phyloP scores from a whole-genome alignment of 2,113 vertebrate species.

The Vombatus ursinus region DNA sequence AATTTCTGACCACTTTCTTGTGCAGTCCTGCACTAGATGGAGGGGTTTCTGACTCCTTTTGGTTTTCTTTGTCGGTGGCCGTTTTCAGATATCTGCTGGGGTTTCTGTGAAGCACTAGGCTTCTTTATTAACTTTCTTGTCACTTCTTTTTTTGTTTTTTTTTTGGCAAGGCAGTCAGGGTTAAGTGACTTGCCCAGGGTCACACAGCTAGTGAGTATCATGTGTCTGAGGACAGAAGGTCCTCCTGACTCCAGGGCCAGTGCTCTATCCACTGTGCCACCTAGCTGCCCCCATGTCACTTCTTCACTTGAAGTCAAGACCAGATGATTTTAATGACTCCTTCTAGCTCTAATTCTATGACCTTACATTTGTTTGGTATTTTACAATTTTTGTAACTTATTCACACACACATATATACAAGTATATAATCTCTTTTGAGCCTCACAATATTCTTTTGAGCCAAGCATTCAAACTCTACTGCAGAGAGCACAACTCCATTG shows the following conservation, averaged over 20 bases:
- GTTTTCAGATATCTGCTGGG: background rate
- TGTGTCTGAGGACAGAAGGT: no score
- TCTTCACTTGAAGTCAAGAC: no score
- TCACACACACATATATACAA: background rate
- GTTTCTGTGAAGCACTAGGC: background rate
- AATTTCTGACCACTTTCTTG: background rate
- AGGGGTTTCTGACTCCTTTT: background rate
- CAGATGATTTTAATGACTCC: background rate
- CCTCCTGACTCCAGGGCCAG: no score
- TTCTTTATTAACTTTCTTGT: background rate
- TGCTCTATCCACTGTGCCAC: no score
- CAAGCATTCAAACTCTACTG: background rate
- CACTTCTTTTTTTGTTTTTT: no score
- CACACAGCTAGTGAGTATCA: no score
- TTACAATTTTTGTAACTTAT: conserved; percentile 45
- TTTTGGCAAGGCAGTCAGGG: no score
- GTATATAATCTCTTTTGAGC: conserved; percentile 27
- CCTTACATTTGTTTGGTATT: conserved; percentile 48
- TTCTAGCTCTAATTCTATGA: background rate
- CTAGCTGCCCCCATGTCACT: no score
- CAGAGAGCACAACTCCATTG: no score
- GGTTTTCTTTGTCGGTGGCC: background rate
- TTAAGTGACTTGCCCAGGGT: no score
- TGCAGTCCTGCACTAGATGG: background rate
- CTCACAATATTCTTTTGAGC: conserved; percentile 10